phyloP scores from a whole-genome alignment of 1,140 invertebrate genomes.

The Galendromus occidentalis region DNA sequence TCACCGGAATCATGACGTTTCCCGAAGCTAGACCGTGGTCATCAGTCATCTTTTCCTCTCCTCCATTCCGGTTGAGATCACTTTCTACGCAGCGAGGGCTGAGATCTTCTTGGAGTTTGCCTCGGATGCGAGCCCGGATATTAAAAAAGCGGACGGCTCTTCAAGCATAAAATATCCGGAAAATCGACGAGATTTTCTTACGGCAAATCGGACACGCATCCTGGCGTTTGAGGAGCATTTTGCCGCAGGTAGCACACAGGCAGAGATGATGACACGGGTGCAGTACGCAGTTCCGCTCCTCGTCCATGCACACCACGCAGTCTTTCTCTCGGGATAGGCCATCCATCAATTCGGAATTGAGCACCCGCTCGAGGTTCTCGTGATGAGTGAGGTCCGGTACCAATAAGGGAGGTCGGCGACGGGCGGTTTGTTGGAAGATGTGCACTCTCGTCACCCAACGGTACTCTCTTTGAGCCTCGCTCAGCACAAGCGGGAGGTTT shows the following conservation, averaged over 20 bases:
- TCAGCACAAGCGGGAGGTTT: constrained; percentile 29
- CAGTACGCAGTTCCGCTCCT: constrained; percentile 29
- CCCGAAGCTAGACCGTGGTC: no score
- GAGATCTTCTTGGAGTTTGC: no score
- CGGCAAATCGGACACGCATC: constrained; percentile 34
- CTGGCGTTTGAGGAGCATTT: constrained; percentile 27
- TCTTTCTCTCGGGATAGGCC: constrained; percentile 25
- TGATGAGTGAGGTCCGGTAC: constrained; percentile 22
- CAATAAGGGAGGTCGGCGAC: background rate
- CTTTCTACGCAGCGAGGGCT: no score
- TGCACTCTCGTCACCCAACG: background rate
- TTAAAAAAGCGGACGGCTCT: background rate
- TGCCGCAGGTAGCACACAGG: constrained; percentile 30
- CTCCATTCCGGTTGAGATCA: no score
- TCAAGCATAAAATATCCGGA: constrained; percentile 21
- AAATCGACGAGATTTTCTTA: constrained; percentile 26
- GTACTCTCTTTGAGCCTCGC: constrained; percentile 30
- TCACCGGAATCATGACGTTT: no score
- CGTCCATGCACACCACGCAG: constrained; percentile 35
- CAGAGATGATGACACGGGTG: constrained; percentile 34
- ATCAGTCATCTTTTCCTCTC: no score
- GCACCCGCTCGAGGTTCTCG: constrained; percentile 21
- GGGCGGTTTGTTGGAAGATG: constrained; percentile 1
- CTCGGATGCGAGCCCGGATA: no score
- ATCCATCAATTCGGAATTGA: constrained; percentile 13